Evolutionary conservation across 2,113 vertebrate genomes (phyloP), one percentile per base, ranked within the genome.

Genomic region (Cryptoleucopteryx plumbea): DNA sequence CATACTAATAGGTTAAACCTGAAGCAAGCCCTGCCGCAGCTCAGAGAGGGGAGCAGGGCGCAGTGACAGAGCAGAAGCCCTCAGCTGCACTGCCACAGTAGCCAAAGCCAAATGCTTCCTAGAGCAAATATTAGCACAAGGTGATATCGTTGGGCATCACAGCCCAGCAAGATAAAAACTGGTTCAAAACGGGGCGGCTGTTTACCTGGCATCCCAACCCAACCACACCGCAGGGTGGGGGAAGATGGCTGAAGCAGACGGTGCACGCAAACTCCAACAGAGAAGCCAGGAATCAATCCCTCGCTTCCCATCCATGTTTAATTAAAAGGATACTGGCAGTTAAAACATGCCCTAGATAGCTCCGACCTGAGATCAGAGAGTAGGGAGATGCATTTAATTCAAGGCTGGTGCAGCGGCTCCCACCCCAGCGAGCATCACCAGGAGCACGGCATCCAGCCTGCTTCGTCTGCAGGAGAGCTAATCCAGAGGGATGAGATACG

Each of bases 61-160:
- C 27, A 14, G 70, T 0, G 10, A 18, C 58, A 26, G 34, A 62
- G 62, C 50, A n/a, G 16, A 65, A 65, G 29, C 21, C 47, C 34
- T 66, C 13, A 27, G 43, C 43, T 25, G 26, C 5, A 3, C 81
- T 6, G 12, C 19, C 8, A 7, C 52, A 29, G 70, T 65, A 32
- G 47, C 45, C 2, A 0, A 32, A 67, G 36, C 34, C 25, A 36
- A 78, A 72, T 3, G 15, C 36, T 67, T 79, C 65, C 65, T 12
- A 59, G 22, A 82, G 61, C 86, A 95, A 96, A 95, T 79, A 94
- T 89, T 94, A 88, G 78, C 92, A 50, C 58, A 90, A 31, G 89
- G 84, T 0, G 2, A 34, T 19, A 18, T 0, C 4, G 27, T 1
- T 7, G 59, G 63, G 55, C 7, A 21, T 21, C 55, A 58, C 9